These are phyloP conservation scores for Drosophila heteroneura DNA, from an alignment of 2,888 invertebrate genomes.

Conservation along the genomic window DNA sequence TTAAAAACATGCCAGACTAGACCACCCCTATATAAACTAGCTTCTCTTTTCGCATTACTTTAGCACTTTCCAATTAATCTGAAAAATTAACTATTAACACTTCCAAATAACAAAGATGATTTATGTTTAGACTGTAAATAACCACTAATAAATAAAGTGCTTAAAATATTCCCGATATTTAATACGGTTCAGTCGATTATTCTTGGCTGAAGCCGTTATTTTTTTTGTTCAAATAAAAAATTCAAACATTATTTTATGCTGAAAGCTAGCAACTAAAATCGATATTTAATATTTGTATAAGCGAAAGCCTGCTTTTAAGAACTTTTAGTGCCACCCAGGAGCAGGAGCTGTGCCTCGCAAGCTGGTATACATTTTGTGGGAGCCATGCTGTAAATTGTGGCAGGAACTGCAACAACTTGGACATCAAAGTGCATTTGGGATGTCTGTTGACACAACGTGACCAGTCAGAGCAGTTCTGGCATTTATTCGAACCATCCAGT, in stretches of 20 bases:
- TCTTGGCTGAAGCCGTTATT: not conserved
- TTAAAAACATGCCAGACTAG: not conserved
- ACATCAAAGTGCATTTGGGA: slow-evolving; percentile 66
- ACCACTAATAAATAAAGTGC: not conserved
- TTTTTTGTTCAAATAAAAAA: not conserved
- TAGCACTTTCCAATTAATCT: not conserved
- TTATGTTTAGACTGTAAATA: not conserved
- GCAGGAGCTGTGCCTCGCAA: slow-evolving; percentile 4
- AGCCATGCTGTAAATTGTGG: slow-evolving; percentile 39
- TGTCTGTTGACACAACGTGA: slow-evolving; percentile 77
- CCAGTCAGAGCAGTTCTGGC: slow-evolving; percentile 50
- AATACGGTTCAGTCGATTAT: not conserved
- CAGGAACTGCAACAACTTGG: slow-evolving; percentile 58
- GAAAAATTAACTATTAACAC: not conserved
- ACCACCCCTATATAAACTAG: not conserved
- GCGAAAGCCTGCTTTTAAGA: not conserved
- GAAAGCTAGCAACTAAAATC: not conserved
- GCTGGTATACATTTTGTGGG: slow-evolving; percentile 4
- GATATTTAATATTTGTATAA: not conserved
- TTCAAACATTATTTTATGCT: not conserved
- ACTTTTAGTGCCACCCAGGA: not conserved
- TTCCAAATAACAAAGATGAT: not conserved
- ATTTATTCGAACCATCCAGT: slow-evolving; percentile 46
- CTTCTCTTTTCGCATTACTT: not conserved
- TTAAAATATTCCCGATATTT: not conserved